Evolutionary conservation across 2,113 vertebrate species (phyloP).

Genomic region (Neoarius graeffei): DNA sequence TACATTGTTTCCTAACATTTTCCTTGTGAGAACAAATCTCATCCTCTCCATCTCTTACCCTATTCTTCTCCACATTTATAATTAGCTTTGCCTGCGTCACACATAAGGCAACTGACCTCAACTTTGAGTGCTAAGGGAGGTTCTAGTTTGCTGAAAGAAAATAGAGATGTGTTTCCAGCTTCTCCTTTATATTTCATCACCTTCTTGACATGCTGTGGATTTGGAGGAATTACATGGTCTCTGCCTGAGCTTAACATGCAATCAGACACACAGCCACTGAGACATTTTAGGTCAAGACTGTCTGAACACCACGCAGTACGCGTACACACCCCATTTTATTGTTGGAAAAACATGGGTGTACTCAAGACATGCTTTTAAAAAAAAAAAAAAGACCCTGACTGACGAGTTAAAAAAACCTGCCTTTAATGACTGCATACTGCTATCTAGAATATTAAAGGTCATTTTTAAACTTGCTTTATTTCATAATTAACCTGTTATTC

Average conservation of each 20-base stretch:
- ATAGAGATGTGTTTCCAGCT: constrained; percentile 7
- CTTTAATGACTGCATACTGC: neutral
- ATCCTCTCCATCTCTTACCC: neutral
- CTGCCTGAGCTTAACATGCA: neutral
- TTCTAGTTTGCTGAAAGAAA: neutral
- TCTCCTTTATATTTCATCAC: constrained; percentile 21
- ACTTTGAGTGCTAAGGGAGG: neutral
- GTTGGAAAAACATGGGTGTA: neutral
- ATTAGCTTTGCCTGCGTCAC: constrained; percentile 20
- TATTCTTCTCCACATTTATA: neutral
- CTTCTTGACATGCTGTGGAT: constrained; percentile 7
- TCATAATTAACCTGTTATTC: too few relatives aligned
- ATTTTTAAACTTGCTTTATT: too few relatives aligned
- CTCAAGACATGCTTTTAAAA: neutral
- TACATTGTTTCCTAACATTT: too few relatives aligned
- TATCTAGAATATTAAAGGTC: neutral
- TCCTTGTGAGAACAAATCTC: too few relatives aligned
- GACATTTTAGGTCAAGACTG: neutral
- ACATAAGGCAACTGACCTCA: neutral
- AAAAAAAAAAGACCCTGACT: neutral
- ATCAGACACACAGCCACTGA: constrained; percentile 7
- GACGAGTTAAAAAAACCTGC: neutral
- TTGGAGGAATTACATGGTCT: constrained; percentile 4
- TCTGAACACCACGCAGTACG: neutral
- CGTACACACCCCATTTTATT: neutral